These are phyloP conservation scores for Chionoecetes opilio DNA, from an alignment of 1,140 invertebrate species.

Conservation along the genomic window DNA sequence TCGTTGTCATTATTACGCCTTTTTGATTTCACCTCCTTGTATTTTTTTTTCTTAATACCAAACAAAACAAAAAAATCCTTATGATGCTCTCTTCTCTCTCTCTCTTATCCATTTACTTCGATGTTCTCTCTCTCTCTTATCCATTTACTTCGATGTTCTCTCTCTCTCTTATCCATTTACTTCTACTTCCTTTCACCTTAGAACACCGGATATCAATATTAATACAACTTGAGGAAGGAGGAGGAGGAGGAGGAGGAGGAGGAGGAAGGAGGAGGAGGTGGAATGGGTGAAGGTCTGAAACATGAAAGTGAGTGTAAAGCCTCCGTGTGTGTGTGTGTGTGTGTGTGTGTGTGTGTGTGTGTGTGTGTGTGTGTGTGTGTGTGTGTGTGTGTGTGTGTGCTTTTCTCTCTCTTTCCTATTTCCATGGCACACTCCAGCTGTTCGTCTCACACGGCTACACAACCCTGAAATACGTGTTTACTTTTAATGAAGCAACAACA, in stretches of 20 bases:
- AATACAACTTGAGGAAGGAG: background rate
- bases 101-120: background rate
- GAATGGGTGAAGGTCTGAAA: too few species aligned
- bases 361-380: too few species aligned
- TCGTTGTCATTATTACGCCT: too few species aligned
- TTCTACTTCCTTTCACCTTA: background rate
- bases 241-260: background rate
- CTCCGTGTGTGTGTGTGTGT: background rate
- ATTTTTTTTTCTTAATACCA: too few species aligned
- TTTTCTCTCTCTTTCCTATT: too few species aligned
- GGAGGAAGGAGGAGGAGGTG: background rate
- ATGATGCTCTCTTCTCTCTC: background rate
- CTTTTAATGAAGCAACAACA: background rate
- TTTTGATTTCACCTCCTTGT: too few species aligned
- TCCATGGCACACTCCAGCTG: background rate
- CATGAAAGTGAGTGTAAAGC: too few species aligned
- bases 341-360: too few species aligned
- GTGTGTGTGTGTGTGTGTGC: too few species aligned
- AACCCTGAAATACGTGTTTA: constrained; percentile 29
- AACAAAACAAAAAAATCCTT: too few species aligned
- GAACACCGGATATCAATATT: background rate
- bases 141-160: too few species aligned
- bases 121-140: background rate
- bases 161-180: background rate
- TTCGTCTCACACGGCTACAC: background rate